Evolutionary conservation across 2,797 vertebrate genomes (phyloP), one percentile per base, ranked within the genome.

Genomic region (Columba guinea): DNA sequence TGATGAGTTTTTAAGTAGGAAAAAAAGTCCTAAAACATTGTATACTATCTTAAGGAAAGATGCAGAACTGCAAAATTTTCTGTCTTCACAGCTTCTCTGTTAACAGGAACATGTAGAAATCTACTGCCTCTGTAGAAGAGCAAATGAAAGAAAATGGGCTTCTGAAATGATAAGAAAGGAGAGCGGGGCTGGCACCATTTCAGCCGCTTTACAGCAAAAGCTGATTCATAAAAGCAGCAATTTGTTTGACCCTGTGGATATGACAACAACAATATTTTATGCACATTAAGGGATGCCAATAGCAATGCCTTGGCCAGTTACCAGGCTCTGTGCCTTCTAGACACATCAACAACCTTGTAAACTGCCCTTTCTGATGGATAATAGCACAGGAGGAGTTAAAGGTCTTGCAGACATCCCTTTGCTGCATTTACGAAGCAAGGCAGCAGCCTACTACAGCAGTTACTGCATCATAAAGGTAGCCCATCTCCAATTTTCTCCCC

Each of bases 181-280:
- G 60, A 88, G 39, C 19, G 79, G 23, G 9, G 35, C 11, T 65
- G 63, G 69, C 53, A 90, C 24, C 46, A 74, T 79, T 92, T 79
- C 69, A 92, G 58, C 26, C 27, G 56, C 52, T 93, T 91, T 58
- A 80, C 73, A 79, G 69, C 32, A 94, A 74, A 94, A 89, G 73
- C 11, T 5, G 51, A 87, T 91, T 93, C 64, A 69, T 87, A 93
- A 94, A 94, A 88, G 62, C 11, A 86, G 64, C 44, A 56, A 87
- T 94, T 92, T 94, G 27, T 92, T 94, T 96, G 69, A 92, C 84
- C 67, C 86, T 44, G 59, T 35, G 73, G 67, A 81, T 91, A 84
- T 11, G 94, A 74, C 76, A 92, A 64, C 96, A 92, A 35, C 59
- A 77, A 12, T 39, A 77, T 93, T 95, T 96, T 92, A 90, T 62